Base-by-base conservation (phyloP, 2,113 vertebrate genomes). In the Pterocles gutturalis region DNA sequence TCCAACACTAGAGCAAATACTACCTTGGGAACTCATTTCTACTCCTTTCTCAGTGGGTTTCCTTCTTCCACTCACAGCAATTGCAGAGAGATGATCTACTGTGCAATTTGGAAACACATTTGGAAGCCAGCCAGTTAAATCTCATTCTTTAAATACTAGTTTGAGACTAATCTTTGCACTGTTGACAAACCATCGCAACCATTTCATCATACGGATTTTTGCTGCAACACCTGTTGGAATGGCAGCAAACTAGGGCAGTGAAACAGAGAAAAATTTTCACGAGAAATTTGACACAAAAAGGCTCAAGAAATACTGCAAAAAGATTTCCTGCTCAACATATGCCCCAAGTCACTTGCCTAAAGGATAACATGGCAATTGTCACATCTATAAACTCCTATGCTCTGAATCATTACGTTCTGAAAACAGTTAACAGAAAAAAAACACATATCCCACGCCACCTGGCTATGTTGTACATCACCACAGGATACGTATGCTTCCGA, bases 381-480 rank as follows among this genome's bases (percentile, higher is more conserved):
- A 25, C 26, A 22, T 22, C 31, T 62, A 51, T 8, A 21, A 73
- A 43, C 25, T 11, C 34, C 9, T 11, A 31, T 0, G 1, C 67
- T 53, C 22, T 4, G 34, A 69, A 31, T 11, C 54, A 20, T 13
- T 33, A 2, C 1, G 25, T 13, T 19, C 31, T n/a, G 51, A 28
- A 66, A 62, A 45, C 13, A 57, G 29, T 6, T 26, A 57, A 26
- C 17, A 66, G 20, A 12, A 31, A 49, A 13, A 53, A n/a, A 3
- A 53, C 19, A 46, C 0, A 9, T 15, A 17, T 28, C 11, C 58
- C 33, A 31, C 3, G 8, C 29, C 69, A 57, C 36, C 41, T 1
- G 0, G n/a, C 0, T 0, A 4, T 5, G 33, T 17, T 31, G 31
- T 9, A 21, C 8, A 7, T 3, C 15, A 8, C 21, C 29, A 11